These are phyloP conservation scores for Polyommatus icarus DNA, from an alignment of 2,888 invertebrate species.

Conservation along the genomic window DNA sequence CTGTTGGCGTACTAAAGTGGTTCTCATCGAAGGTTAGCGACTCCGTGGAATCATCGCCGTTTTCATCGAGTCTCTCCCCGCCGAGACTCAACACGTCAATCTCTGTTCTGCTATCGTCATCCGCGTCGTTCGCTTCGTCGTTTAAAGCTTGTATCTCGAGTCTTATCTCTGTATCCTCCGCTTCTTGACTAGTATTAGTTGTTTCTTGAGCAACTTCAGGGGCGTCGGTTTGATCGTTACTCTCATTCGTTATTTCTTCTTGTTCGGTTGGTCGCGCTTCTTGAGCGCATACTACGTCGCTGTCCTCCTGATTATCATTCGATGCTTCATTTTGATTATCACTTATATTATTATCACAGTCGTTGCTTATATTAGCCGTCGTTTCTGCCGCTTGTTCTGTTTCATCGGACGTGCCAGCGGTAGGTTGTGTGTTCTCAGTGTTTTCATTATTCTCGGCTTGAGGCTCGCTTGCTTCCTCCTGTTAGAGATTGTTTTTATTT, in stretches of 20 bases:
- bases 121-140: conserved; percentile 37
- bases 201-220: conserved; percentile 42
- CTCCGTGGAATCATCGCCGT: conserved; percentile 48
- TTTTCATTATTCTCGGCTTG: conserved; percentile 63
- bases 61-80: conserved; percentile 40
- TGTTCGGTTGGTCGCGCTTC: conserved; percentile 43
- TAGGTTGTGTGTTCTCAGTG: conserved; percentile 71
- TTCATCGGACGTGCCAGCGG: conserved; percentile 58
- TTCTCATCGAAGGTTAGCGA: conserved; percentile 74
- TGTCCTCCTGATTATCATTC: conserved; percentile 70
- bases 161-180: conserved; percentile 37
- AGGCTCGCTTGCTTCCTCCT: conserved; percentile 74
- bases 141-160: conserved; percentile 41
- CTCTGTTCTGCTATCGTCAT: conserved; percentile 43
- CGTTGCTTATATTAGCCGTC: conserved; percentile 65
- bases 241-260: conserved; percentile 29
- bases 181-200: conserved; percentile 53
- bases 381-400: conserved; percentile 35
- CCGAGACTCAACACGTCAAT: conserved; percentile 41
- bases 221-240: conserved; percentile 42
- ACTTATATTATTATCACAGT: conserved; percentile 78
- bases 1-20: conserved; percentile 74
- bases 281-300: conserved; percentile 74
- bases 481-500: conserved; percentile 63
- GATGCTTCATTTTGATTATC: conserved; percentile 50